phyloP scores from a whole-genome alignment of 2,797 vertebrate species.

The Dallia pectoralis region DNA sequence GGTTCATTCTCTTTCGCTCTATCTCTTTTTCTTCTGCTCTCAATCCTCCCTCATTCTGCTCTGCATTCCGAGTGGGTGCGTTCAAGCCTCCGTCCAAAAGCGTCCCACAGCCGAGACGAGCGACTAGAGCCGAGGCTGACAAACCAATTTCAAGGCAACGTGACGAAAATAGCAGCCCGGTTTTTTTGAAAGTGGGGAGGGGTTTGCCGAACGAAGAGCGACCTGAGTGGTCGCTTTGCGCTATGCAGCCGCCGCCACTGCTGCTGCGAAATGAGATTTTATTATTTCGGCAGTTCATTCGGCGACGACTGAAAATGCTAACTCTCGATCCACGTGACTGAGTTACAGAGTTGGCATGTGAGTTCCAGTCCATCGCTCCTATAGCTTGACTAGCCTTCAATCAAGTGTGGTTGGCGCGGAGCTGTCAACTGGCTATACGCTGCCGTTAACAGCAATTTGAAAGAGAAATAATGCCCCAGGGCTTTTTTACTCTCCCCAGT shows the following conservation, averaged over 20 bases:
- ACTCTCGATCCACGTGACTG: not conserved
- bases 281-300: not conserved
- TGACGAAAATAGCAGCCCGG: slow-evolving; percentile 57
- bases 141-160: slow-evolving; percentile 56
- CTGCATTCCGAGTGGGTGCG: slow-evolving; percentile 44
- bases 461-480: too few species aligned
- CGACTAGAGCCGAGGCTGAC: slow-evolving; percentile 41
- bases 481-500: not conserved
- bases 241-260: not conserved
- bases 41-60: not conserved
- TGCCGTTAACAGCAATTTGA: not conserved
- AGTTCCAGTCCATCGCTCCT: not conserved
- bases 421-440: not conserved
- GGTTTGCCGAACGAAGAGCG: slow-evolving; percentile 6
- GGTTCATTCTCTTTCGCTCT: slow-evolving; percentile 8
- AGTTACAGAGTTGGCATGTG: not conserved
- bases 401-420: not conserved
- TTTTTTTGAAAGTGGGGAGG: slow-evolving; percentile 28
- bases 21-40: not conserved
- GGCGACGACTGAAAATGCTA: not conserved
- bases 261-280: not conserved
- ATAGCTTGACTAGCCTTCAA: not conserved
- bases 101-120: slow-evolving; percentile 41
- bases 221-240: not conserved
- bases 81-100: slow-evolving; percentile 14